Evolutionary conservation across 2,797 vertebrate genomes (phyloP).

Genomic region (Acropternis orthonyx): DNA sequence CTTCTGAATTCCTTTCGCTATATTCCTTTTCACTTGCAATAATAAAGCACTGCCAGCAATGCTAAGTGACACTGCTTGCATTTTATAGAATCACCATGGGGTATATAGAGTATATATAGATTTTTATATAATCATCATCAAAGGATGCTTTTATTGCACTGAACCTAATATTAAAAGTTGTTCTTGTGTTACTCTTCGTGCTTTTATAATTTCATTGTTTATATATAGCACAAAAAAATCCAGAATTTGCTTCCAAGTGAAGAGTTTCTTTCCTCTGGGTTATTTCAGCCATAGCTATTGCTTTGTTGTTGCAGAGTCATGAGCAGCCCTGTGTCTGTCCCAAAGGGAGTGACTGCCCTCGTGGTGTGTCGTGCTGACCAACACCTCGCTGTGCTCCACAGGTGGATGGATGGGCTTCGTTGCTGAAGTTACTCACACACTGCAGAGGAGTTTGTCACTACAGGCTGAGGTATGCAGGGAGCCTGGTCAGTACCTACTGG

Average conservation of each 20-base stretch:
- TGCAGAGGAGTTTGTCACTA: background rate
- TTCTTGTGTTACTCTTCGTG: background rate
- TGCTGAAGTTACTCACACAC: background rate
- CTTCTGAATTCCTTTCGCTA: conserved; percentile 11
- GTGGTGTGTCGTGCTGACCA: fast-evolving
- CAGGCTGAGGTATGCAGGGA: background rate
- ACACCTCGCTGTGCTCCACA: background rate
- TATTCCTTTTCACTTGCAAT: background rate
- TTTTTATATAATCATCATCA: background rate
- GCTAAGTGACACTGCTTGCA: background rate
- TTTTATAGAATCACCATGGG: background rate
- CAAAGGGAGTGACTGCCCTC: background rate
- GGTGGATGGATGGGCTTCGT: background rate
- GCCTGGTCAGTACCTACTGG: background rate
- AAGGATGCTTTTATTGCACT: background rate
- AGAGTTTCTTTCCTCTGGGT: background rate
- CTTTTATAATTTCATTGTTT: background rate
- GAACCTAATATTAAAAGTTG: background rate
- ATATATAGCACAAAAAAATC: background rate
- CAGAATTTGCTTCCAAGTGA: background rate
- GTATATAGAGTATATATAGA: background rate
- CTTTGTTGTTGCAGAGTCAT: background rate
- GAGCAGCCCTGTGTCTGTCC: background rate
- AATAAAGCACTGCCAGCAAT: background rate
- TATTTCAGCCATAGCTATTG: background rate